Conservation (phyloP, 2,797 vertebrate species). For the Hafferia zeledoni region DNA sequence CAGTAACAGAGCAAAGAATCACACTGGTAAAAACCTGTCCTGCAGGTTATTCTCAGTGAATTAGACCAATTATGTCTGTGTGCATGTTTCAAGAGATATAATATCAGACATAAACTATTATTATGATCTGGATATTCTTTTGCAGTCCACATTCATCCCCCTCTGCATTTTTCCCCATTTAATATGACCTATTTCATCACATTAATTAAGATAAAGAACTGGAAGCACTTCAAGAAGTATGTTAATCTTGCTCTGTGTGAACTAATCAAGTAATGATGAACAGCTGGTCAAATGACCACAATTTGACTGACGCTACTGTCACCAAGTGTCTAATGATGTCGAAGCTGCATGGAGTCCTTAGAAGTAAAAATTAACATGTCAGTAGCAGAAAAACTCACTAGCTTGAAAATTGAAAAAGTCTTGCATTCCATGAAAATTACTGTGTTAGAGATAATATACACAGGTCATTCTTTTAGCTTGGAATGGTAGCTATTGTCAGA, state of each 20-base stretch:
- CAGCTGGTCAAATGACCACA: conserved; percentile 16
- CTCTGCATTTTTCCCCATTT: background rate
- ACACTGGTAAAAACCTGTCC: background rate
- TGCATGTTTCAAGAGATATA: background rate
- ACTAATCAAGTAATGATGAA: background rate
- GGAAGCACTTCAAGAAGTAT: background rate
- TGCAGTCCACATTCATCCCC: background rate
- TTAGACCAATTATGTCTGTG: background rate
- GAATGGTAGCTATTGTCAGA: background rate
- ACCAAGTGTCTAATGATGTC: background rate
- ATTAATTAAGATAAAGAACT: background rate
- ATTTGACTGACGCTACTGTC: background rate
- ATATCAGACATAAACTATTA: background rate
- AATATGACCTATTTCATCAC: background rate
- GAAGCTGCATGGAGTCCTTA: background rate
- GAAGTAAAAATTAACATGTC: background rate
- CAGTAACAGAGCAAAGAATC: background rate
- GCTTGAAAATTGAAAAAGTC: background rate
- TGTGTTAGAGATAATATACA: background rate
- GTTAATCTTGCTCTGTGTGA: background rate
- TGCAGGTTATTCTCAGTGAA: background rate
- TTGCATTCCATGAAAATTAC: background rate
- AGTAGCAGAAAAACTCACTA: background rate
- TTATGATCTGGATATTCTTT: background rate
- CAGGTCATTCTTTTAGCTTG: background rate